Evolutionary conservation across 2,113 vertebrate genomes (phyloP).

Genomic region (Pao palembangensis): DNA sequence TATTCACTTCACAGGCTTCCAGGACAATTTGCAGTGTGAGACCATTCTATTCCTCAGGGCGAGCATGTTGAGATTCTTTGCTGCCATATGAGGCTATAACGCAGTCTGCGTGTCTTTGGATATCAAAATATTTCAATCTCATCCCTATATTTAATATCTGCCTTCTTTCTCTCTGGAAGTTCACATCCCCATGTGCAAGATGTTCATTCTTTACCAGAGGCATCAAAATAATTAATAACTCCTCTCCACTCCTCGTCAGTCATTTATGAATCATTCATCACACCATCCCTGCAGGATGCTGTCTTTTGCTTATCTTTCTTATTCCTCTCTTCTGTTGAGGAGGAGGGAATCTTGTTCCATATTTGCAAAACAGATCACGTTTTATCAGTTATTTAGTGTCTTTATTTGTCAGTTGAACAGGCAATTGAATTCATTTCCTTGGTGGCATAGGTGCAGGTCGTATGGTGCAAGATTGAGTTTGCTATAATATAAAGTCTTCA

Average conservation of each 20-base stretch:
- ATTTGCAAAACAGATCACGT: slow-evolving; percentile 5
- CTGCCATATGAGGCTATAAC: slow-evolving; percentile 5
- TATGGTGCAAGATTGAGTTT: neutral
- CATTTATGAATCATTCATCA: slow-evolving; percentile 67
- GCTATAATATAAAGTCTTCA: slow-evolving; percentile 3
- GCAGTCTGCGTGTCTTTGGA: neutral
- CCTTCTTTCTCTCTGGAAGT: slow-evolving; percentile 32
- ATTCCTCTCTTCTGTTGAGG: slow-evolving; percentile 1
- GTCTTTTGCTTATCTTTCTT: slow-evolving; percentile 31
- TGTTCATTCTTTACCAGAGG: slow-evolving; percentile 52
- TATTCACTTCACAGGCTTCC: slow-evolving; percentile 23
- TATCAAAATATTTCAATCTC: slow-evolving; percentile 11
- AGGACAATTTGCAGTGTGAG: slow-evolving; percentile 25
- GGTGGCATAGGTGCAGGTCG: slow-evolving; percentile 1
- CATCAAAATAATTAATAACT: slow-evolving; percentile 63
- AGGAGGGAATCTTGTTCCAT: slow-evolving; percentile 2
- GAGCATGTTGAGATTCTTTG: neutral
- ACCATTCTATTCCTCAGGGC: slow-evolving; percentile 12
- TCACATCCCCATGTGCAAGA: slow-evolving; percentile 42
- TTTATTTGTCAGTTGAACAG: slow-evolving; percentile 4
- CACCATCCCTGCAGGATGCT: slow-evolving; percentile 37
- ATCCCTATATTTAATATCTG: neutral
- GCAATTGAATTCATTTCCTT: slow-evolving; percentile 7
- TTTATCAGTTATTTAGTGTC: slow-evolving; percentile 8
- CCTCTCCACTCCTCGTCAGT: slow-evolving; percentile 21